Percentiles rank a stretch among this genome's conserved stretches.
These are phyloP conservation scores for Magallana gigas DNA, from an alignment of 1,140 invertebrate species.

Conservation along the genomic window DNA sequence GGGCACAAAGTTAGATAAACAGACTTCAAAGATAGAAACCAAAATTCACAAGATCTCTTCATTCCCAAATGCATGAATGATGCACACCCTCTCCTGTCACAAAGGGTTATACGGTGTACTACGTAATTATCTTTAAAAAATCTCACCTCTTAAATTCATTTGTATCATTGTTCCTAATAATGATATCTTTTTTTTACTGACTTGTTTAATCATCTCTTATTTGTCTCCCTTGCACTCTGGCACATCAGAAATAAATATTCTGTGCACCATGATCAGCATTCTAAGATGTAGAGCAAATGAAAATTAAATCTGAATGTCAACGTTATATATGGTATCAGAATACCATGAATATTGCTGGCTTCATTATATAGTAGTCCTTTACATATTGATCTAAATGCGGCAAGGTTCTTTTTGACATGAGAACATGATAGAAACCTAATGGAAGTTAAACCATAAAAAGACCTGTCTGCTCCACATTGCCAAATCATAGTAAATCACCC, in stretches of 20 bases:
- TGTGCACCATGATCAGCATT: no score
- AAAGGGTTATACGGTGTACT: no score
- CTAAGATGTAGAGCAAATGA: neutral
- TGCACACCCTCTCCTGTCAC: no score
- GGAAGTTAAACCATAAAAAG: conserved; percentile 27
- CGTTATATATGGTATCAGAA: neutral
- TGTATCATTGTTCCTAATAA: no score
- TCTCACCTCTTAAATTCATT: no score
- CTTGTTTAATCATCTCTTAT: no score
- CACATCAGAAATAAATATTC: no score
- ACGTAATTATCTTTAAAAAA: no score
- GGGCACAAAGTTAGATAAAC: neutral
- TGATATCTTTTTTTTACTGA: no score
- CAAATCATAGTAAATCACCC: conserved; percentile 12
- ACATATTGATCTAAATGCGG: conserved; percentile 24
- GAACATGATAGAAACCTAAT: conserved; percentile 28
- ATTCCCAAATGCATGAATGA: neutral
- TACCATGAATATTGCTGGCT: neutral
- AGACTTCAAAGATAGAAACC: neutral
- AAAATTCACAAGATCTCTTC: neutral
- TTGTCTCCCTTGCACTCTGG: no score
- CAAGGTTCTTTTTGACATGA: conserved; percentile 26
- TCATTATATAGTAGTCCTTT: neutral
- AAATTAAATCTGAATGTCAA: neutral
- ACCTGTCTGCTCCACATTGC: conserved; percentile 13